Evolutionary conservation across 2,797 vertebrate species (phyloP).

Genomic region (Diceros bicornis): DNA sequence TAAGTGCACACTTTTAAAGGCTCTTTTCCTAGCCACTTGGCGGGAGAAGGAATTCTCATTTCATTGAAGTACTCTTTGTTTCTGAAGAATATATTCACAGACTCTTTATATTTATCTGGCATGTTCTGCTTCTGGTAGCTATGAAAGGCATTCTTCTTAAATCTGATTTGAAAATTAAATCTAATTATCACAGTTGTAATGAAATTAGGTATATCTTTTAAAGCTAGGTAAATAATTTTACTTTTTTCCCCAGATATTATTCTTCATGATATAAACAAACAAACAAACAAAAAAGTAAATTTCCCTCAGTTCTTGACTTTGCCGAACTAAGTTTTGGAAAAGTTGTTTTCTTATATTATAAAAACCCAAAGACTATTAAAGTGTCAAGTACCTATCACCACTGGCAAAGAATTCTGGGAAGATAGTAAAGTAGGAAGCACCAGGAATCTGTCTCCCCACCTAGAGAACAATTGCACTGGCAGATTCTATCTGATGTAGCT

Average conservation of each 20-base stretch:
- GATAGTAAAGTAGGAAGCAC: background rate
- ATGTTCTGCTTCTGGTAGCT: conserved; percentile 36
- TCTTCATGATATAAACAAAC: conserved; percentile 32
- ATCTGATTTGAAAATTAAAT: conserved; percentile 66
- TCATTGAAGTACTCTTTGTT: conserved; percentile 59
- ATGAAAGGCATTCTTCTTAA: conserved; percentile 67
- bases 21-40: conserved; percentile 56
- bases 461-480: background rate
- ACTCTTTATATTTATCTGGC: conserved; percentile 38
- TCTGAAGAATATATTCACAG: conserved; percentile 62
- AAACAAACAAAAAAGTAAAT: background rate
- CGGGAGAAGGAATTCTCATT: conserved; percentile 66
- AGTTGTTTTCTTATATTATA: conserved; percentile 15
- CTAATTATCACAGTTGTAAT: background rate
- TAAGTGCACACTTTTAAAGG: conserved; percentile 18
- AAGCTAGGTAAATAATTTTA: conserved; percentile 54
- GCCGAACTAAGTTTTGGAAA: conserved; percentile 42
- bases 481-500: background rate
- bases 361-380: conserved; percentile 27
- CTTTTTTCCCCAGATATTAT: background rate
- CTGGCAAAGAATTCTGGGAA: background rate
- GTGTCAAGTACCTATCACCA: background rate
- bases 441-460: background rate
- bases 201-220: conserved; percentile 57
- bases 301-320: conserved; percentile 46